Evolutionary conservation across 2,113 vertebrate genomes (phyloP).

Genomic region (chimpanzee (Pan troglodytes)): NHGRI_mPanTro3-v2.1_pri NC_072404.2:98736001-98736500

Average conservation of each 20-base stretch:
- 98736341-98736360: not conserved
- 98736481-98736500: not conserved
- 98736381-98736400: not conserved
- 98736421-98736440: not conserved
- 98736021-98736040: not conserved
- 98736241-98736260: not conserved
- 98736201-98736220: not conserved
- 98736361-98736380: not conserved
- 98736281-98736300: not conserved
- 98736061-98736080: not conserved
- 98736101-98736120: not conserved
- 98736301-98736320: not conserved
- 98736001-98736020: not conserved
- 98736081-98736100: not conserved
- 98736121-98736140: not conserved
- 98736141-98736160: not conserved
- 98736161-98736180: not conserved
- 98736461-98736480: not conserved
- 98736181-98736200: not conserved
- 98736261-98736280: not conserved
- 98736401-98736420: not conserved
- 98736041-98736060: not conserved
- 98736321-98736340: not conserved
- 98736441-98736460: not conserved
- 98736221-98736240: not conserved